Conservation (phyloP, 2,113 vertebrate genomes). For the Caracal caracal region DNA sequence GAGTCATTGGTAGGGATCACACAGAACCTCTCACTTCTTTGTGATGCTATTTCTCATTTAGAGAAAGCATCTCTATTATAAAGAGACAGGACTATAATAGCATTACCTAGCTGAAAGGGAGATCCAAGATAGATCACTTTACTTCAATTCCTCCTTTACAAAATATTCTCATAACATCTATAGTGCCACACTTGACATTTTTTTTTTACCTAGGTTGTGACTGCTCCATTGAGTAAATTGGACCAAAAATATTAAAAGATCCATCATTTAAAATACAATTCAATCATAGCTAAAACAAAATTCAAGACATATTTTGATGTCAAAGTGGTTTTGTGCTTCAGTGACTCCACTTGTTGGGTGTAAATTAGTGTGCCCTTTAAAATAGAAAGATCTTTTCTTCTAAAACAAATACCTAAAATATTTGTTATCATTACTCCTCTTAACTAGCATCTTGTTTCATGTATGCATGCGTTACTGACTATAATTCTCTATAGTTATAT, state of each 20-base stretch:
- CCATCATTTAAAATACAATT: slow-evolving; percentile 45
- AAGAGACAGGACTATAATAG: slow-evolving; percentile 64
- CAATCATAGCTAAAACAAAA: slow-evolving; percentile 20
- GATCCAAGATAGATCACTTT: slow-evolving; percentile 32
- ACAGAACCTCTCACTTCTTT: not conserved
- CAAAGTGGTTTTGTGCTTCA: slow-evolving; percentile 51
- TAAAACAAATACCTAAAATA: slow-evolving; percentile 48
- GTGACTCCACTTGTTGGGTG: not conserved
- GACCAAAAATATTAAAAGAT: slow-evolving; percentile 47
- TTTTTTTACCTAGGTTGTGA: slow-evolving; percentile 8
- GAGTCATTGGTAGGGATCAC: slow-evolving; percentile 25
- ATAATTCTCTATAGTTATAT: not conserved
- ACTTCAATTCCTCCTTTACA: slow-evolving; percentile 34
- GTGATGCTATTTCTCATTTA: slow-evolving; percentile 66
- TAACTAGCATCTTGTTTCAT: not conserved
- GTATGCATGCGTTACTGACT: not conserved
- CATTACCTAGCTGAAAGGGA: slow-evolving; percentile 40
- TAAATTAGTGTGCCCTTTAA: slow-evolving; percentile 35
- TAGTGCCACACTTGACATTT: not conserved
- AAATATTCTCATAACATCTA: slow-evolving; percentile 39
- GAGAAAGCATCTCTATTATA: slow-evolving; percentile 59
- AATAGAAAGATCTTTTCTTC: slow-evolving; percentile 30
- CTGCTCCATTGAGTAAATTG: slow-evolving; percentile 52
- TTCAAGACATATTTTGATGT: slow-evolving; percentile 53
- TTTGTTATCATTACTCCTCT: not conserved